Conservation (phyloP, 2,888 invertebrate species). For the Xylocampa areola region DNA sequence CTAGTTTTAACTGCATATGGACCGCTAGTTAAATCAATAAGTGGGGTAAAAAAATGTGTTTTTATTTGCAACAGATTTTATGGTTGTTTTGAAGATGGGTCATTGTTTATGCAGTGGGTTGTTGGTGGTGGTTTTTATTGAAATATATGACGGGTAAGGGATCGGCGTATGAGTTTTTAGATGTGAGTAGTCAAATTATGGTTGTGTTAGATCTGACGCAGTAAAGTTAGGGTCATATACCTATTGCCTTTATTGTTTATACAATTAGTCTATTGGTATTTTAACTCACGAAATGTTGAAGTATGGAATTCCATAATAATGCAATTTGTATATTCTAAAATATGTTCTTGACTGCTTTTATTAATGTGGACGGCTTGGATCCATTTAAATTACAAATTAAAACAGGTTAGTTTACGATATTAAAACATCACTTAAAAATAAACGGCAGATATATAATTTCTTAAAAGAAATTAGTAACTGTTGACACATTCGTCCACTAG, state of each 20-base stretch:
- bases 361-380: neutral
- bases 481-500: constrained; percentile 44
- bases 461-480: constrained; percentile 48
- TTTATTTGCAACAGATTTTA: constrained; percentile 58
- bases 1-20: constrained; percentile 83
- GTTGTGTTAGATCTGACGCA: constrained; percentile 6
- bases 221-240: neutral
- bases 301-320: no score
- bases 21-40: constrained; percentile 78
- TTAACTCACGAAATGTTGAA: no score
- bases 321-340: no score
- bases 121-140: constrained; percentile 24
- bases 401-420: constrained; percentile 39
- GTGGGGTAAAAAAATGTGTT: constrained; percentile 47
- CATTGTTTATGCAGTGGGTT: constrained; percentile 43
- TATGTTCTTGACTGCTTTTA: neutral
- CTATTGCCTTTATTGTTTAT: no score
- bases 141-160: constrained; percentile 26
- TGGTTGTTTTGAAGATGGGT: constrained; percentile 33
- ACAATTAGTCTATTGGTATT: no score
- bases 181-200: constrained; percentile 11
- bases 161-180: constrained; percentile 15
- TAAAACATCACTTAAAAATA: constrained; percentile 35
- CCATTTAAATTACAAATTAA: constrained; percentile 18
- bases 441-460: constrained; percentile 38